phyloP scores from a whole-genome alignment of 1,140 invertebrate species.

The Dendrolimus kikuchii region DNA sequence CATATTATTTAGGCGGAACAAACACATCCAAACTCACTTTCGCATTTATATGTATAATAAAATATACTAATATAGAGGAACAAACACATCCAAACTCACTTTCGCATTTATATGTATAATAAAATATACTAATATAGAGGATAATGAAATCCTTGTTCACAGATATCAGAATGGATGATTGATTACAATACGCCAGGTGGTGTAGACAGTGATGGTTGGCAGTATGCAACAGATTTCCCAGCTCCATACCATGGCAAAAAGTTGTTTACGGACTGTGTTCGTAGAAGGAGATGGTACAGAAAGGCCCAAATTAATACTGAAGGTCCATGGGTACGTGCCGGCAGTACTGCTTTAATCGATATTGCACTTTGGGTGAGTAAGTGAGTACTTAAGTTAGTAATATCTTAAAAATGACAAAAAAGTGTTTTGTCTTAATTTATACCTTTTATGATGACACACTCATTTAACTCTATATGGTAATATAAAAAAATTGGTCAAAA shows the following conservation, averaged over 20 bases:
- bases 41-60: no score
- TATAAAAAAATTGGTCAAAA: no score
- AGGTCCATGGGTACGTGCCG: constrained; percentile 90
- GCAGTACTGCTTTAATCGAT: constrained; percentile 87
- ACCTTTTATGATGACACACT: no score
- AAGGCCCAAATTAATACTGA: constrained; percentile 85
- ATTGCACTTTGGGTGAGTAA: constrained; percentile 80
- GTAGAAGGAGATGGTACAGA: constrained; percentile 88
- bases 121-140: no score
- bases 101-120: no score
- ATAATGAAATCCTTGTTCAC: background rate
- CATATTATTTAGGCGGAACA: no score
- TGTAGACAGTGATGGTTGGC: constrained; percentile 93
- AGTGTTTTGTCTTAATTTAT: no score
- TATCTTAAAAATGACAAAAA: no score
- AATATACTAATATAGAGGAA: no score
- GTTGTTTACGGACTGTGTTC: constrained; percentile 90
- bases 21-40: no score
- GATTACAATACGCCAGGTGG: constrained; percentile 92
- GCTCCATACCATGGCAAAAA: constrained; percentile 88
- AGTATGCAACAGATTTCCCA: constrained; percentile 94
- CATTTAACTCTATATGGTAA: no score
- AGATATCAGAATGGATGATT: constrained; percentile 91
- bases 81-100: no score
- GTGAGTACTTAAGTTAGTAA: background rate